Percentiles rank a stretch among this genome's conserved stretches.
These are phyloP conservation scores for Ctenicera cuprea DNA, from an alignment of 2,888 invertebrate species.

Conservation along the genomic window DNA sequence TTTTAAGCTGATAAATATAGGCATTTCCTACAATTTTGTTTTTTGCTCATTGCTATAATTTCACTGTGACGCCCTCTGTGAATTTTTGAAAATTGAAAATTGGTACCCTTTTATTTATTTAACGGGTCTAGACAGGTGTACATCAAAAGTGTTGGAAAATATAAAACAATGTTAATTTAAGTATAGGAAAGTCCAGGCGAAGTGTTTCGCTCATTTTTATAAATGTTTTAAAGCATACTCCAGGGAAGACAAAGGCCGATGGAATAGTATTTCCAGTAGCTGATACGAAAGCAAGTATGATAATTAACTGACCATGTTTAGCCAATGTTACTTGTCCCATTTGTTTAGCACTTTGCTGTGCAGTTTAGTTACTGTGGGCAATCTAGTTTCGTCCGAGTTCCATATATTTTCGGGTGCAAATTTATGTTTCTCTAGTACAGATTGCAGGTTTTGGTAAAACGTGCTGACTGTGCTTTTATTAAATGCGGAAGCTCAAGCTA, in stretches of 20 bases:
- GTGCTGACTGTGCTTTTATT: neutral
- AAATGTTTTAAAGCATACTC: neutral
- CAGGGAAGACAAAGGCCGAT: neutral
- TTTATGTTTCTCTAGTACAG: neutral
- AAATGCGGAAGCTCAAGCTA: neutral
- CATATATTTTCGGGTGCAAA: neutral
- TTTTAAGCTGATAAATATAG: too few species aligned
- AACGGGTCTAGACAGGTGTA: too few species aligned
- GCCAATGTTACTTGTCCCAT: neutral
- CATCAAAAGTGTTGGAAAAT: too few species aligned
- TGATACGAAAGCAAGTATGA: neutral
- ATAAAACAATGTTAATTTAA: too few species aligned
- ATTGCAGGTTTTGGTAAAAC: neutral
- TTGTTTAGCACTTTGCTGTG: neutral
- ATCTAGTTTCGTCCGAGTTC: neutral
- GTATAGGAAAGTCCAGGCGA: too few species aligned
- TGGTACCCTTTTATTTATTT: too few species aligned
- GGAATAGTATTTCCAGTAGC: constrained; percentile 1
- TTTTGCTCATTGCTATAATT: too few species aligned
- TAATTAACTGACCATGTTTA: too few species aligned
- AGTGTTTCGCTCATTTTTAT: too few species aligned
- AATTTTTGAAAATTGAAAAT: too few species aligned
- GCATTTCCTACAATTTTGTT: too few species aligned
- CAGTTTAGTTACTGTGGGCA: neutral
- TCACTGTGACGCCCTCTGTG: too few species aligned